Evolutionary conservation across 2,113 vertebrate genomes (phyloP).

Genomic region (Calidris pygmaea): DNA sequence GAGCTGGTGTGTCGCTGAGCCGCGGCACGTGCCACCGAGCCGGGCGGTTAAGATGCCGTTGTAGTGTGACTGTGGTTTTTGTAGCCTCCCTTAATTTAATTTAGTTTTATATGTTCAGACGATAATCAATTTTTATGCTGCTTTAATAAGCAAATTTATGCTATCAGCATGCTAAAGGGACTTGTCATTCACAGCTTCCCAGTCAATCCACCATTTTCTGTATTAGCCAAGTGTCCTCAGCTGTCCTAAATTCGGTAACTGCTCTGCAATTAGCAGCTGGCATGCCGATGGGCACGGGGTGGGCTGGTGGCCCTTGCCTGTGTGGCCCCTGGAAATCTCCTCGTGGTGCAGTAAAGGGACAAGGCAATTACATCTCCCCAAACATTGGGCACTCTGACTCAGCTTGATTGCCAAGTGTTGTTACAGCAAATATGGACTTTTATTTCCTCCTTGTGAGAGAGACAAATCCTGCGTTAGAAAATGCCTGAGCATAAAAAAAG

Average conservation of each 20-base stretch:
- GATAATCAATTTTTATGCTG: constrained; percentile 61
- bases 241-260: not conserved
- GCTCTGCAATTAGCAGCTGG: not conserved
- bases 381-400: not conserved
- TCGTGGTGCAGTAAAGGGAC: not conserved
- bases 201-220: constrained; percentile 5
- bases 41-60: not conserved
- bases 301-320: not conserved
- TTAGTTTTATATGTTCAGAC: constrained; percentile 52
- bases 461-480: not conserved
- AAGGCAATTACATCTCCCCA: not conserved
- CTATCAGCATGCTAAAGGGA: constrained; percentile 37
- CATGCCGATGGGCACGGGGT: rapidly evolving
- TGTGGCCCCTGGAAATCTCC: not conserved
- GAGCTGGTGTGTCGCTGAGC: not conserved
- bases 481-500: not conserved
- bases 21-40: rapidly evolving
- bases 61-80: not conserved
- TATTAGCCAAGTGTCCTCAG: not conserved
- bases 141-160: constrained; percentile 57
- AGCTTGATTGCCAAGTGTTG: not conserved
- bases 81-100: constrained; percentile 48
- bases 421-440: constrained; percentile 16
- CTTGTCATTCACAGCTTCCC: constrained; percentile 33
- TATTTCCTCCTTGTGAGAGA: not conserved